Evolutionary conservation across 2,888 invertebrate species (phyloP).

Genomic region (Subacronicta megacephala): DNA sequence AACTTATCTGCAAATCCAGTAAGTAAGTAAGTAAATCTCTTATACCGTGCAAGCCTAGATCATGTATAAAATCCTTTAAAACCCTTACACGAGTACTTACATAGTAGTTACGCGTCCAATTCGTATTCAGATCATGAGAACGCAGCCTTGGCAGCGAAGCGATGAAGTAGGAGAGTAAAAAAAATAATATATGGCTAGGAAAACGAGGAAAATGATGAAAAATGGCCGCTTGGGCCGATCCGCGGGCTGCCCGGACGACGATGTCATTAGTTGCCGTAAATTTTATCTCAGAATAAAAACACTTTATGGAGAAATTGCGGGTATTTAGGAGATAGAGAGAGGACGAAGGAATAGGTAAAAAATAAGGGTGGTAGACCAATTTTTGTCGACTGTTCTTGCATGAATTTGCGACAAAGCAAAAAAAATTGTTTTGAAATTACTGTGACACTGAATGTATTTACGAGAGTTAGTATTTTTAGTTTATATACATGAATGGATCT

Average conservation of each 20-base stretch:
- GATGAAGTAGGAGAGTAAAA: slow-evolving; percentile 59
- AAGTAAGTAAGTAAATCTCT: slow-evolving; percentile 53
- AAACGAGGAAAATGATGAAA: slow-evolving; percentile 83
- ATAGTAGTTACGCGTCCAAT: slow-evolving; percentile 53
- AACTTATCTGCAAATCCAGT: slow-evolving; percentile 20
- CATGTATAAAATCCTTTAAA: slow-evolving; percentile 44
- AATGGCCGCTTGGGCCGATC: slow-evolving; percentile 72
- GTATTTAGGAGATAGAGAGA: not conserved
- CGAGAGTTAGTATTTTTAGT: too few species aligned
- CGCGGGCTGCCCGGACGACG: slow-evolving; percentile 67
- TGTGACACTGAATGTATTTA: too few species aligned
- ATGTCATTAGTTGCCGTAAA: slow-evolving; percentile 80
- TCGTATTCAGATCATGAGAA: slow-evolving; percentile 66
- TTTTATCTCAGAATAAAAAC: slow-evolving; percentile 67
- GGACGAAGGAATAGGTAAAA: too few species aligned
- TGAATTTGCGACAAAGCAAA: too few species aligned
- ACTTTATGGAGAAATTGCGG: slow-evolving; percentile 23
- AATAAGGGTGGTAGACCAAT: too few species aligned
- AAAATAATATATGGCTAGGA: slow-evolving; percentile 79
- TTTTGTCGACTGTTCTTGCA: too few species aligned
- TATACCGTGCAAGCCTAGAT: slow-evolving; percentile 36
- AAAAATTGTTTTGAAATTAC: too few species aligned
- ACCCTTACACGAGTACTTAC: slow-evolving; percentile 46
- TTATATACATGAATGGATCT: too few species aligned
- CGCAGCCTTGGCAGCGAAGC: slow-evolving; percentile 53